Evolutionary conservation across 2,113 vertebrate genomes (phyloP).

Genomic region (Apteryx owenii): DNA sequence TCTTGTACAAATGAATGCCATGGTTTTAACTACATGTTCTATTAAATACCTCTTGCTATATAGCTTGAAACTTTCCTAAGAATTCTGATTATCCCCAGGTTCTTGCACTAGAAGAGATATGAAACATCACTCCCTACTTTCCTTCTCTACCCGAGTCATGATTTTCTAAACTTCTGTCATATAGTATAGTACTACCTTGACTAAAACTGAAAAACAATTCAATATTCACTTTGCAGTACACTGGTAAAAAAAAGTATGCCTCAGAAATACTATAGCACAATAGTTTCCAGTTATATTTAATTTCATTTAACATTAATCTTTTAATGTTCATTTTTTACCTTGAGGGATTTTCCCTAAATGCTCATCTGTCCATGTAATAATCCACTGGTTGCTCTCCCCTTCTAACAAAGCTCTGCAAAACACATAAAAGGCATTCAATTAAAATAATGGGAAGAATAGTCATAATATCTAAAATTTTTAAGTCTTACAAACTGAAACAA

Average conservation of each 20-base stretch:
- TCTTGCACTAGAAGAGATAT: neutral
- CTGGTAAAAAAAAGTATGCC: neutral
- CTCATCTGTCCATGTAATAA: slow-evolving; percentile 76
- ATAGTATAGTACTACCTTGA: neutral
- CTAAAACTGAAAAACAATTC: neutral
- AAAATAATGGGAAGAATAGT: neutral
- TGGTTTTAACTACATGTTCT: neutral
- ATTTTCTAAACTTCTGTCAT: neutral
- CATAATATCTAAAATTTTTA: neutral
- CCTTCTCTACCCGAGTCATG: neutral
- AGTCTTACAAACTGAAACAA: neutral
- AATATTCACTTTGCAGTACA: neutral
- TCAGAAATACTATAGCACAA: neutral
- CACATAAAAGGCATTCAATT: neutral
- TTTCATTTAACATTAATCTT: neutral
- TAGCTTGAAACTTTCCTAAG: neutral
- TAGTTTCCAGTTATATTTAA: neutral
- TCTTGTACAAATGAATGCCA: neutral
- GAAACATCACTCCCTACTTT: neutral
- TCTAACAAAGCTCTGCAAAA: slow-evolving; percentile 89
- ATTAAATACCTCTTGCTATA: neutral
- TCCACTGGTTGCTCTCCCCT: slow-evolving; percentile 83
- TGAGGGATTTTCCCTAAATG: slow-evolving; percentile 71
- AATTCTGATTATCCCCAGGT: neutral
- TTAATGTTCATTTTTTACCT: slow-evolving; percentile 73